Percentiles rank a stretch among this genome's conserved stretches.
Evolutionary conservation across 2,888 invertebrate genomes (phyloP).

Genomic region (Drosophila paranaensis): DNA sequence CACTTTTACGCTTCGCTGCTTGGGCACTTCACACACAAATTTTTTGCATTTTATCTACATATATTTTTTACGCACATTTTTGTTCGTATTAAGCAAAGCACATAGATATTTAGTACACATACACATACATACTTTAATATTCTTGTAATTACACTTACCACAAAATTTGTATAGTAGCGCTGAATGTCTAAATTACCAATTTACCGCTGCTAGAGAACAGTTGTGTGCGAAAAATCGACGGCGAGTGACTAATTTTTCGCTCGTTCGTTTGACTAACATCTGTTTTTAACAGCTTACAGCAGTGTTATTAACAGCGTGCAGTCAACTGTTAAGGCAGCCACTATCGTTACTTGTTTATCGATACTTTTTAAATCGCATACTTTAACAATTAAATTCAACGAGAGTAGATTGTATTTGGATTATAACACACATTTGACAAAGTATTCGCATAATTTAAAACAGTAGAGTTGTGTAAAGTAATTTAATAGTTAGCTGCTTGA

Average conservation of each 20-base stretch:
- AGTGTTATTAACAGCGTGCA: constrained; percentile 9
- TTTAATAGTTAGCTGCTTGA: not conserved
- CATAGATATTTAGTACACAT: constrained; percentile 2
- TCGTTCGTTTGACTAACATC: constrained; percentile 26
- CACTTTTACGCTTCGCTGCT: constrained; percentile 43
- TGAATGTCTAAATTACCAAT: constrained; percentile 29
- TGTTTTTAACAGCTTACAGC: constrained; percentile 16
- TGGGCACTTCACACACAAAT: constrained; percentile 24
- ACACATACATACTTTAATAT: constrained; percentile 7
- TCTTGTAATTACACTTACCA: constrained; percentile 44
- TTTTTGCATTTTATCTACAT: constrained; percentile 4
- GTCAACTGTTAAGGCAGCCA: not conserved
- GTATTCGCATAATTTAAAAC: not conserved
- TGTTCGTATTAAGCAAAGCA: constrained; percentile 36
- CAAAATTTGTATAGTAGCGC: constrained; percentile 39
- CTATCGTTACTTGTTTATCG: not conserved
- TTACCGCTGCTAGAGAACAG: constrained; percentile 36
- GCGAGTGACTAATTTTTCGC: constrained; percentile 55
- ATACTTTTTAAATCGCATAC: not conserved
- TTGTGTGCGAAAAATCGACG: constrained; percentile 58
- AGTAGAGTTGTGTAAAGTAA: not conserved
- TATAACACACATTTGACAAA: no score
- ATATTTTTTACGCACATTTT: constrained; percentile 53
- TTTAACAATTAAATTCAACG: not conserved
- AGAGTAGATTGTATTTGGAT: no score